Percentiles rank a stretch among this genome's conserved stretches.
Evolutionary conservation across 2,888 invertebrate species (phyloP).

Genomic region (Lasioglossum morio): DNA sequence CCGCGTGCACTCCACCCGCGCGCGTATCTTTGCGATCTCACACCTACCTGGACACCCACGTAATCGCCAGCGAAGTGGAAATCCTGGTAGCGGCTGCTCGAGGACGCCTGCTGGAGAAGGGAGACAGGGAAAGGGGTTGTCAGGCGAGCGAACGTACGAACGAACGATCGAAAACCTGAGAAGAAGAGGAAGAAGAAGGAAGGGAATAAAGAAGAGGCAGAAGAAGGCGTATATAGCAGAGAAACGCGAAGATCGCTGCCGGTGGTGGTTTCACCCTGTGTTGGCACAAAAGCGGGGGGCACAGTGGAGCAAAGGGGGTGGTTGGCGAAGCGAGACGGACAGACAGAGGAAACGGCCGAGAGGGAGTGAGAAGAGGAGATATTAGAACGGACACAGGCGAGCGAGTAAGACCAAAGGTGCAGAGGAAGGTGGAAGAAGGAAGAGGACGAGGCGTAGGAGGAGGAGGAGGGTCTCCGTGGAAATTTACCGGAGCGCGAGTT

Average conservation of each 20-base stretch:
- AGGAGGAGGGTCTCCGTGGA: slow-evolving; percentile 73
- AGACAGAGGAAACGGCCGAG: slow-evolving; percentile 1
- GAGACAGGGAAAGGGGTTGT: slow-evolving; percentile 11
- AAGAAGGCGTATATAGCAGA: slow-evolving; percentile 1
- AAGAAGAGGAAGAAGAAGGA: not conserved
- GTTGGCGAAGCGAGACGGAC: not conserved
- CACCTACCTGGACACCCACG: slow-evolving; percentile 67
- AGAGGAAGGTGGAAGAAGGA: slow-evolving; percentile 16
- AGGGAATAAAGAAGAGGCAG: not conserved
- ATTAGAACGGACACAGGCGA: slow-evolving; percentile 19
- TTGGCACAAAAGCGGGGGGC: slow-evolving; percentile 31
- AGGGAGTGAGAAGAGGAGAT: not conserved
- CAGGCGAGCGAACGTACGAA: not conserved
- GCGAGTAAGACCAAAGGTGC: slow-evolving; percentile 34
- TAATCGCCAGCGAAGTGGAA: slow-evolving; percentile 78
- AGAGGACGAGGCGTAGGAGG: slow-evolving; percentile 20
- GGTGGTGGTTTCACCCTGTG: slow-evolving; percentile 47
- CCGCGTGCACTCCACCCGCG: slow-evolving; percentile 48
- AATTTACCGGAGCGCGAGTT: slow-evolving; percentile 82
- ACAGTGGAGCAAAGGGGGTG: not conserved
- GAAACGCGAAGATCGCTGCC: slow-evolving; percentile 32
- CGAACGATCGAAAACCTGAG: slow-evolving; percentile 1
- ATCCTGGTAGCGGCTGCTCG: slow-evolving; percentile 81
- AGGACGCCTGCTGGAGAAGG: slow-evolving; percentile 17
- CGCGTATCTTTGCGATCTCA: slow-evolving; percentile 59